Percentiles rank a stretch among this genome's conserved stretches.
Evolutionary conservation across 2,797 vertebrate species (phyloP).

Genomic region (Eulemur rubriventer): DNA sequence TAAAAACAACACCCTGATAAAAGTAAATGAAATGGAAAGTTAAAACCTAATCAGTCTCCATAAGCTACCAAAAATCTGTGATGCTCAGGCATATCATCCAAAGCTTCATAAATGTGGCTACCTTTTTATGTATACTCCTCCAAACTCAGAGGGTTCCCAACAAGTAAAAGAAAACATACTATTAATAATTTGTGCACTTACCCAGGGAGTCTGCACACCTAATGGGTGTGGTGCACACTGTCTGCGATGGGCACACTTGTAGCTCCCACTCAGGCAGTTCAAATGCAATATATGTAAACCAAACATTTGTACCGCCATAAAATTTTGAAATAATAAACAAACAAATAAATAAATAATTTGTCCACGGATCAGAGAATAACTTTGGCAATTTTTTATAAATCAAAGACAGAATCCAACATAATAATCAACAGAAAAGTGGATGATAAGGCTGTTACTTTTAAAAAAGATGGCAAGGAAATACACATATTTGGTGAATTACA

Average conservation of each 20-base stretch:
- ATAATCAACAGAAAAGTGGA: background rate
- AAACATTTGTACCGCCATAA: no score
- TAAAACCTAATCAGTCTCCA: background rate
- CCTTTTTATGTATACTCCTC: background rate
- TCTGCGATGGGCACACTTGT: no score
- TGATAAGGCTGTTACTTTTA: background rate
- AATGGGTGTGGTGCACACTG: no score
- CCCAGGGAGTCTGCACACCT: no score
- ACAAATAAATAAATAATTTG: background rate
- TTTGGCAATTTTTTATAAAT: background rate
- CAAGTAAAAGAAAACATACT: background rate
- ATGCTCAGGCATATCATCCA: background rate
- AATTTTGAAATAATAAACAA: no score
- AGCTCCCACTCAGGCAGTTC: no score
- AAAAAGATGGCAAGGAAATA: background rate
- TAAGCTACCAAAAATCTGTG: background rate
- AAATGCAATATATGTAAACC: no score
- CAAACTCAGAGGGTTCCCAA: background rate
- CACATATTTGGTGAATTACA: background rate
- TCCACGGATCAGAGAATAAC: background rate
- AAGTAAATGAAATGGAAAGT: background rate
- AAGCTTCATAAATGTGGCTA: background rate
- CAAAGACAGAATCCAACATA: background rate
- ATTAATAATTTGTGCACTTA: background rate
- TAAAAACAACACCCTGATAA: constrained; percentile 15